Conservation (phyloP, 2,888 invertebrate species). For the Alentia gelatinosa region DNA sequence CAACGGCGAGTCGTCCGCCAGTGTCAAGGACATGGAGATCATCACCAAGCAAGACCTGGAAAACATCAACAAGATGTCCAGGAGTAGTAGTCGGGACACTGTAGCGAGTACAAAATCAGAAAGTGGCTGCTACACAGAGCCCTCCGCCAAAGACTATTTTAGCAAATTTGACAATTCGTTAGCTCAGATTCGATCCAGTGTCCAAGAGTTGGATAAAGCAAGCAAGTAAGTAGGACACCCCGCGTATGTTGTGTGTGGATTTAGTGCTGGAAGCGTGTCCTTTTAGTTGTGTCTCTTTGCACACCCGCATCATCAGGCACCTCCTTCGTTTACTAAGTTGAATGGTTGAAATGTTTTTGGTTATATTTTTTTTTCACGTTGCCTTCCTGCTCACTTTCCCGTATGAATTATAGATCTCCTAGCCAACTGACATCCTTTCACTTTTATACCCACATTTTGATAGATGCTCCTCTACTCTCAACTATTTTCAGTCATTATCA, state of each 20-base stretch:
- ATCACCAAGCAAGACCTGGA: slow-evolving; percentile 48
- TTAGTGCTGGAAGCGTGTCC: neutral
- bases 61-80: slow-evolving; percentile 11
- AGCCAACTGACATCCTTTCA: no score
- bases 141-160: slow-evolving; percentile 76
- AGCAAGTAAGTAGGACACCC: slow-evolving; percentile 68
- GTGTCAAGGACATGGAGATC: slow-evolving; percentile 21
- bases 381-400: no score
- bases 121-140: slow-evolving; percentile 16
- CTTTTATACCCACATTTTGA: no score
- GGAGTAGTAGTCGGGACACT: slow-evolving; percentile 13
- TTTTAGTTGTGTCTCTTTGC: neutral
- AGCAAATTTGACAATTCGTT: slow-evolving; percentile 80
- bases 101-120: neutral
- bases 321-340: no score
- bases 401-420: no score
- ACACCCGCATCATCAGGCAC: no score
- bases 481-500: no score
- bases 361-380: no score
- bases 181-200: slow-evolving; percentile 79
- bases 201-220: slow-evolving; percentile 76
- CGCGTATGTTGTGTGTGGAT: neutral
- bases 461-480: no score
- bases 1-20: neutral
- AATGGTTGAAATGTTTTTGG: no score